Evolutionary conservation across 2,888 invertebrate genomes (phyloP), one percentile per base, ranked within the genome.

Genomic region (Cyaniris semiargus): DNA sequence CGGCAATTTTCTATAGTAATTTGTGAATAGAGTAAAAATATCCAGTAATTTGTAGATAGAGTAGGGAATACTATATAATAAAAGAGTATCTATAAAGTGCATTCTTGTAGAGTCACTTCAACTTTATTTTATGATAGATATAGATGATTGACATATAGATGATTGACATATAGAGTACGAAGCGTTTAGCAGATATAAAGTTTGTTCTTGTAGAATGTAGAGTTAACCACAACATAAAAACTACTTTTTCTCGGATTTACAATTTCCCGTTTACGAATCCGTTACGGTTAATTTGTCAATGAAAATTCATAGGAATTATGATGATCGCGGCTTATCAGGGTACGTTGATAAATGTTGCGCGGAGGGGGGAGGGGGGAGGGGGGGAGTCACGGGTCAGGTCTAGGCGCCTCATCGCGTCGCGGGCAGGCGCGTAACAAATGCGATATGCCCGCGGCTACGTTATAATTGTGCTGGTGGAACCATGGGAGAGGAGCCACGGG

Each of bases 401-500:
- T 78, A 80, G 80, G 76, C 80, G 83, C 81, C 83, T 82, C 80
- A 78, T 76, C 83, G 76, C 80, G 83, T 81, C 83, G 83, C 80
- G 81, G 82, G 80, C 78, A 82, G 81, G 79, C 82, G 86, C 85
- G 87, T 87, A 87, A 88, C 87, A 85, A 87, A 86, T 85, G 81
- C 77, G 78, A 78, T 76, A 38, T 78, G 89, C 91, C 88, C 77
- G 86, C 81, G 88, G 91, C 84, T 83, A 83, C 80, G 84, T 83
- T 89, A 87, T 91, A 90, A 91, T 91, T 90, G 90, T 86, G 85
- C 84, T 80, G 79, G 80, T 78, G 76, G 79, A 78, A 76, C n/a
- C n/a, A n/a, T 53, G 18, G 53, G 5, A 53, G 70, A 18, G 21
- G 27, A 23, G 23, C 74, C 74, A 74, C 15, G 48, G n/a, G 15